Percentiles rank a stretch among this genome's conserved stretches.
These are phyloP conservation scores for Falco naumanni DNA, from an alignment of 2,797 vertebrate genomes.

Conservation along the genomic window DNA sequence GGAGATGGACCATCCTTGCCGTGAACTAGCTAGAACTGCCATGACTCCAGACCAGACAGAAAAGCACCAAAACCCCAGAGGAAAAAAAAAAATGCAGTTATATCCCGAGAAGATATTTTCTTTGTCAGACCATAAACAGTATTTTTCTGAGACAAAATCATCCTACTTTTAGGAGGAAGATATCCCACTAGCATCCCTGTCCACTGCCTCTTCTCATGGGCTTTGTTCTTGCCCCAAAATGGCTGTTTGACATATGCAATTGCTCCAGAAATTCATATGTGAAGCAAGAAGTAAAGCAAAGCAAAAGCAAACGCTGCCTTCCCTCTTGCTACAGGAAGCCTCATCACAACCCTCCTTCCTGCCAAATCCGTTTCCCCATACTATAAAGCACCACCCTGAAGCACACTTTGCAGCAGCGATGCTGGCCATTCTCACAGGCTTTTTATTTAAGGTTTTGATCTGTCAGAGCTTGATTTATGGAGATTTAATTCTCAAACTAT, in stretches of 20 bases:
- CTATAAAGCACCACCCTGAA: background rate
- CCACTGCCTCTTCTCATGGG: background rate
- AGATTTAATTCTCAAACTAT: conserved; percentile 41
- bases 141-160: background rate
- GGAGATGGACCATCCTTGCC: background rate
- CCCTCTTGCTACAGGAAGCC: background rate
- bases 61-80: background rate
- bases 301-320: background rate
- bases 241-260: background rate
- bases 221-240: background rate
- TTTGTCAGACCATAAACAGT: background rate
- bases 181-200: background rate
- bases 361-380: conserved; percentile 5
- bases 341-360: background rate
- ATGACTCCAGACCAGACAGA: background rate
- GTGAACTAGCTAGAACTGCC: background rate
- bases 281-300: background rate
- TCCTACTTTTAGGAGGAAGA: background rate
- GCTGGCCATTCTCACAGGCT: background rate
- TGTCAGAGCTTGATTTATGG: conserved; percentile 43
- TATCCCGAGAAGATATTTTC: background rate
- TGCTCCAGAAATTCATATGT: background rate
- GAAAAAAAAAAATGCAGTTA: background rate
- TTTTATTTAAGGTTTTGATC: conserved; percentile 40
- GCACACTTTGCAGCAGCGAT: conserved; percentile 10